phyloP scores from a whole-genome alignment of 2,888 invertebrate species.

The Spisula solida region DNA sequence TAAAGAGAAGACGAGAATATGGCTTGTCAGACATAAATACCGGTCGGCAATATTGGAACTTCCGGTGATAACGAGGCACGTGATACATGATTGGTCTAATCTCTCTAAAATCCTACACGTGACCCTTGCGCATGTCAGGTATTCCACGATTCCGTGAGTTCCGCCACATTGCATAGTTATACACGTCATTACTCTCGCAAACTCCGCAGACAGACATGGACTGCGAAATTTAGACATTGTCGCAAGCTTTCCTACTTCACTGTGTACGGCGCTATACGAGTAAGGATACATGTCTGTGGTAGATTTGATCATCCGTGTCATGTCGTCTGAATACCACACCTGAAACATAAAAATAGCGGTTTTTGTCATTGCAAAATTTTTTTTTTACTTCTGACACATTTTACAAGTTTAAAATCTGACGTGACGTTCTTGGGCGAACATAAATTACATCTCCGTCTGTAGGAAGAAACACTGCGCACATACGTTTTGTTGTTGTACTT shows the following conservation, averaged over 20 bases:
- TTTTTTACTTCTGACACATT: no score
- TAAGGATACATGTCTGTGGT: constrained; percentile 50
- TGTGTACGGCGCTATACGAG: constrained; percentile 68
- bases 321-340: constrained; percentile 70
- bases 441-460: no score
- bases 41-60: not conserved
- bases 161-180: constrained; percentile 33
- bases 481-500: no score
- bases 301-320: constrained; percentile 46
- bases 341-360: constrained; percentile 33
- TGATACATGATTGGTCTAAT: constrained; percentile 68
- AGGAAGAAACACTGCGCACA: no score
- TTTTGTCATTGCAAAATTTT: no score
- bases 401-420: no score
- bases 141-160: constrained; percentile 15
- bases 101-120: constrained; percentile 50
- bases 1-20: not conserved
- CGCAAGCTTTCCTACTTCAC: constrained; percentile 26
- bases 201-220: constrained; percentile 53
- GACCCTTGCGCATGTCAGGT: constrained; percentile 49
- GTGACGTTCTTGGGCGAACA: no score
- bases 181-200: constrained; percentile 56
- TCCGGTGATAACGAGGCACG: constrained; percentile 64
- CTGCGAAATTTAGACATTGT: constrained; percentile 27
- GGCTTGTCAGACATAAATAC: constrained; percentile 19